Evolutionary conservation across 2,113 vertebrate genomes (phyloP).

Genomic region (Lepidothrix coronata): DNA sequence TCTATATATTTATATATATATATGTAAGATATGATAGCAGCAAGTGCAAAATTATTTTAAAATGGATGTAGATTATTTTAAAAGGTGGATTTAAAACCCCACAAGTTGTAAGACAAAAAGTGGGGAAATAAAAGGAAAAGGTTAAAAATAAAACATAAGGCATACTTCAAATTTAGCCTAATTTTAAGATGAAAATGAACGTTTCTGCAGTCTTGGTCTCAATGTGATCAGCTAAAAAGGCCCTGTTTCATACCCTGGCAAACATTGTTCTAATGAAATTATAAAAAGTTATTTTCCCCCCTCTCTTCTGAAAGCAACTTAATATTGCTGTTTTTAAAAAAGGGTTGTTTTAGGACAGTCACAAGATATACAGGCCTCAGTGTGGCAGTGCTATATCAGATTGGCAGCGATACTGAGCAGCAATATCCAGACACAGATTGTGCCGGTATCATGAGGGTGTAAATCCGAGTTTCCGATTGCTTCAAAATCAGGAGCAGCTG

Average conservation of each 20-base stretch:
- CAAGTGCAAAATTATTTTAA: not conserved
- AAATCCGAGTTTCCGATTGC: not conserved
- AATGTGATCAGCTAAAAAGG: not conserved
- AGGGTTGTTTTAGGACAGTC: not conserved
- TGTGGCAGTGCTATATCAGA: constrained; percentile 6
- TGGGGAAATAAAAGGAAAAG: not conserved
- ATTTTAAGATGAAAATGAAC: not conserved
- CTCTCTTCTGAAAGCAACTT: not conserved
- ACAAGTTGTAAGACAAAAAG: not conserved
- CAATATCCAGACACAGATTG: not conserved
- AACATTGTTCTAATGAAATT: not conserved
- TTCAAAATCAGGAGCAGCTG: not conserved
- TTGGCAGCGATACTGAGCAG: not conserved
- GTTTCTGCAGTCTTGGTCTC: not conserved
- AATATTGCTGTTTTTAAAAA: not conserved
- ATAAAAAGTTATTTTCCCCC: fast-evolving
- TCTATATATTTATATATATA: too few relatives aligned
- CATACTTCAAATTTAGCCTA: not conserved
- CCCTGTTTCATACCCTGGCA: not conserved
- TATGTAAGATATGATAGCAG: not conserved
- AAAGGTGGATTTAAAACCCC: not conserved
- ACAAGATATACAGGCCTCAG: not conserved
- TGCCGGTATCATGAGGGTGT: not conserved
- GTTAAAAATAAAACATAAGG: not conserved
- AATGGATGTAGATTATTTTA: not conserved